A percentile compares a stretch with the other conserved stretches of the same genome.
phyloP scores from a whole-genome alignment of 2,113 vertebrate genomes.

The Grammomys surdaster region DNA sequence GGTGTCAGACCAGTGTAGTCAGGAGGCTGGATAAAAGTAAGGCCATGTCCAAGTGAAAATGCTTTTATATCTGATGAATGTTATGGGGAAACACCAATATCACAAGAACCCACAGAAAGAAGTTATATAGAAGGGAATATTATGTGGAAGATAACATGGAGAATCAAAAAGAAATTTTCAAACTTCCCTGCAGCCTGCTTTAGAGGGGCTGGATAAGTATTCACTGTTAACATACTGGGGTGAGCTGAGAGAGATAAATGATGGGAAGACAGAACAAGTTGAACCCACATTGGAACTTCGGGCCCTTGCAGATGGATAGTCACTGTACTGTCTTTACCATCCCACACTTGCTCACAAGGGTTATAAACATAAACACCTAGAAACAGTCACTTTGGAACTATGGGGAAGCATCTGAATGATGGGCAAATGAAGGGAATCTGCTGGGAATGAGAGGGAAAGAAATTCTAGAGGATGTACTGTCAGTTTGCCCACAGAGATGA shows the following conservation, averaged over 20 bases:
- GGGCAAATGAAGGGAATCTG: slow-evolving; percentile 20
- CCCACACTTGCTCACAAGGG: background rate
- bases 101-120: background rate
- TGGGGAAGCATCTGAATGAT: rapidly evolving
- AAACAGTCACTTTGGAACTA: background rate
- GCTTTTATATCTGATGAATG: slow-evolving; percentile 67
- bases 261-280: background rate
- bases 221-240: background rate
- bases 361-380: background rate
- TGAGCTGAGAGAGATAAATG: background rate
- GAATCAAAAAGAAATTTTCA: background rate
- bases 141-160: background rate
- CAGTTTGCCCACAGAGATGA: slow-evolving; percentile 69
- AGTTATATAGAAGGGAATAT: background rate
- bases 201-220: background rate
- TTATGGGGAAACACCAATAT: slow-evolving; percentile 28
- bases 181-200: background rate
- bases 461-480: slow-evolving; percentile 61
- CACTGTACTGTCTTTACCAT: rapidly evolving
- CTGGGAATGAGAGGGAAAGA: slow-evolving; percentile 70
- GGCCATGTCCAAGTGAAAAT: slow-evolving; percentile 75
- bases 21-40: slow-evolving; percentile 68
- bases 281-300: background rate
- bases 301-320: background rate
- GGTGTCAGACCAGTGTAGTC: slow-evolving; percentile 63